Evolutionary conservation across 2,113 vertebrate species (phyloP).

Genomic region (Pituophis catenifer): DNA sequence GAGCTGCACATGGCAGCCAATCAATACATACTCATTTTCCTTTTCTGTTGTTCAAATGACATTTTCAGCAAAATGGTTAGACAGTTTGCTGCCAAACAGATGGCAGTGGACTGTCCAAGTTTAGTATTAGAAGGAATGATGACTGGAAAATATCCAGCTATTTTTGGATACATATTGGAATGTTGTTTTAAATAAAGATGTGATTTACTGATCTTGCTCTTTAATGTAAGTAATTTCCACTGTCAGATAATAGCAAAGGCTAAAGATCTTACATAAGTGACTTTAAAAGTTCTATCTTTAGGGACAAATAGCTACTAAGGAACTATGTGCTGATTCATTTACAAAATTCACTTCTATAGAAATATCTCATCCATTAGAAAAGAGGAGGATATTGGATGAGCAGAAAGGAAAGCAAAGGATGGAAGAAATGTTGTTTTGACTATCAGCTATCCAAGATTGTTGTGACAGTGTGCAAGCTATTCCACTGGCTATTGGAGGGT

Average conservation of each 20-base stretch:
- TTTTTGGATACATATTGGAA: slow-evolving; percentile 37
- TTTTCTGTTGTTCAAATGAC: background rate
- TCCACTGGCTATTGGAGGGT: background rate
- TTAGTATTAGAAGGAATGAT: background rate
- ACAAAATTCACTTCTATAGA: background rate
- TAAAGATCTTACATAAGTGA: slow-evolving; percentile 1
- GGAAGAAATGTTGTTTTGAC: background rate
- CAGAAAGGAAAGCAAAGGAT: background rate
- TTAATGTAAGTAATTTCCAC: background rate
- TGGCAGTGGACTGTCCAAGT: background rate
- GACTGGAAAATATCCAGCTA: background rate
- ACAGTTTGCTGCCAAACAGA: background rate
- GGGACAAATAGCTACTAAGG: slow-evolving; percentile 35
- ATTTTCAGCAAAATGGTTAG: background rate
- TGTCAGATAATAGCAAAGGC: background rate
- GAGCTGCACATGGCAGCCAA: background rate
- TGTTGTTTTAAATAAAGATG: slow-evolving; percentile 30
- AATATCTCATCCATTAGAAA: background rate
- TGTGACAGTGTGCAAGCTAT: background rate
- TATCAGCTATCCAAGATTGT: background rate
- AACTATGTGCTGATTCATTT: background rate
- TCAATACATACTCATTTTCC: too few species aligned
- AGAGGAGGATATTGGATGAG: background rate
- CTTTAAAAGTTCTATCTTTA: slow-evolving; percentile 6
- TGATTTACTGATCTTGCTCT: slow-evolving; percentile 47